Evolutionary conservation across 2,797 vertebrate species (phyloP).

Genomic region (Okamejei kenojei): DNA sequence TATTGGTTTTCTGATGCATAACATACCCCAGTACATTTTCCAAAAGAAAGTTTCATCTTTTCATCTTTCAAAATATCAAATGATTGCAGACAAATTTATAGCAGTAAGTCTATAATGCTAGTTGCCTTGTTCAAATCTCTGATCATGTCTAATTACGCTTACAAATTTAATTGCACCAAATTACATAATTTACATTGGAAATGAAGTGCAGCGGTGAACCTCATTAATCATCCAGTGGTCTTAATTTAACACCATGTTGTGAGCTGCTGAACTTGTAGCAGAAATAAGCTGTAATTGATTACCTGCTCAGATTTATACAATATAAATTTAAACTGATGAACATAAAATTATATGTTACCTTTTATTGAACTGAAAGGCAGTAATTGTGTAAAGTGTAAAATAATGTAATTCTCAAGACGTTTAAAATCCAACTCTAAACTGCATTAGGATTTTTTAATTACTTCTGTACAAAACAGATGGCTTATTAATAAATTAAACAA

Average conservation of each 20-base stretch:
- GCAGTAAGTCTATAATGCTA: neutral
- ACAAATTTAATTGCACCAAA: slow-evolving; percentile 6
- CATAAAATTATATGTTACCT: neutral
- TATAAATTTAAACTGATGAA: neutral
- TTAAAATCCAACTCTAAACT: neutral
- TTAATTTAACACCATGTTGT: neutral
- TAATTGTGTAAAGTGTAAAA: neutral
- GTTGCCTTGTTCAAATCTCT: neutral
- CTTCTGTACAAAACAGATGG: neutral
- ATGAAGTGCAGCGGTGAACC: neutral
- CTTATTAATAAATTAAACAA: neutral
- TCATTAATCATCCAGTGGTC: neutral
- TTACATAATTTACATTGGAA: slow-evolving; percentile 22
- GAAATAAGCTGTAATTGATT: neutral
- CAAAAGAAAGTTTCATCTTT: neutral
- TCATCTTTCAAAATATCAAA: neutral
- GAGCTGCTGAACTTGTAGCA: neutral
- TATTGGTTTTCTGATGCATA: neutral
- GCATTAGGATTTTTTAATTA: neutral
- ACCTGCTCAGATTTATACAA: neutral
- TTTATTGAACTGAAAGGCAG: neutral
- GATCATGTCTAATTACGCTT: neutral
- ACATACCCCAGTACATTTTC: neutral
- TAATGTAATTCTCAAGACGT: neutral
- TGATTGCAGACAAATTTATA: neutral